These are phyloP conservation scores for Eremophila alpestris DNA, from an alignment of 2,797 vertebrate genomes.

Conservation along the genomic window DNA sequence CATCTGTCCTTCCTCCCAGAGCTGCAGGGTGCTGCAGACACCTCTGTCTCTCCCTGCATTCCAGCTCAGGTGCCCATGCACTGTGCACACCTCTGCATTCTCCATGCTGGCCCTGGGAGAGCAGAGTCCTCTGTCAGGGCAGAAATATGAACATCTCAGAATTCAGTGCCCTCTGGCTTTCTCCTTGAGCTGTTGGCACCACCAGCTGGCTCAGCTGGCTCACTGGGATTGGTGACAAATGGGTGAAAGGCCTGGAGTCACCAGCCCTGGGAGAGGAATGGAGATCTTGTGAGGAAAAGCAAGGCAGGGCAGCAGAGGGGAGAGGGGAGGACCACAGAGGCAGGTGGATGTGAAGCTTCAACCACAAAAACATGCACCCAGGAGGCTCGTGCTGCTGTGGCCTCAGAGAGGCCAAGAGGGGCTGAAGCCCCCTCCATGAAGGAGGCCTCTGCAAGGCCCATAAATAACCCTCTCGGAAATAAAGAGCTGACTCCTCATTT, in stretches of 20 bases:
- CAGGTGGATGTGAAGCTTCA: neutral
- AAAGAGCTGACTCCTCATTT: neutral
- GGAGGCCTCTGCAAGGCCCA: neutral
- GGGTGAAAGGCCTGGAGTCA: neutral
- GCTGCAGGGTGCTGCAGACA: neutral
- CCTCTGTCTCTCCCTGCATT: neutral
- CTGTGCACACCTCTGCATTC: too few relatives aligned
- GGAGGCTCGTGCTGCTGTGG: neutral
- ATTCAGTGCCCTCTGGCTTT: neutral
- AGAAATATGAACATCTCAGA: neutral
- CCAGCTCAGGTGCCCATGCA: neutral
- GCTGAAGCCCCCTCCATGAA: neutral
- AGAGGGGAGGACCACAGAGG: neutral
- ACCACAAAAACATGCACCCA: neutral
- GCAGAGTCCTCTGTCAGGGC: neutral
- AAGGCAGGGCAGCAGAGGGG: neutral
- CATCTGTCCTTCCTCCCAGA: neutral
- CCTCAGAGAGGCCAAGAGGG: neutral
- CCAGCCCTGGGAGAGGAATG: neutral
- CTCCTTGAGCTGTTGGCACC: neutral
- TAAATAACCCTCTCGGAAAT: conserved; percentile 24
- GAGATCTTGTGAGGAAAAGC: neutral
- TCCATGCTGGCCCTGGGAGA: rapidly evolving
- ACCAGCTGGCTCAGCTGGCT: neutral
- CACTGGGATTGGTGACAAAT: neutral